phyloP scores from a whole-genome alignment of 2,113 vertebrate genomes.

The Ptilorrhoa leucosticta region DNA sequence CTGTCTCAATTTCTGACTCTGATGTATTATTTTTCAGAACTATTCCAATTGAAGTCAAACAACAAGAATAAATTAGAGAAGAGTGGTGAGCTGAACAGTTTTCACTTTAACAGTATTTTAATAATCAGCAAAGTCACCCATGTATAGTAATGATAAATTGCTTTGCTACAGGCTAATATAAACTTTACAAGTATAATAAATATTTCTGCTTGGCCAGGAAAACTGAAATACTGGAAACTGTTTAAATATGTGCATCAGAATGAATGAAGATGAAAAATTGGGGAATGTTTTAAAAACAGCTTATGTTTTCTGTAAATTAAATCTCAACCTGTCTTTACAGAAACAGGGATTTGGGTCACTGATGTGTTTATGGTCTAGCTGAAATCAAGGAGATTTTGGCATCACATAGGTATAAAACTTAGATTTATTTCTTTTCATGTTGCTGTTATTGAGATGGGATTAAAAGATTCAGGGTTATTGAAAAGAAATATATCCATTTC shows the following conservation, averaged over 20 bases:
- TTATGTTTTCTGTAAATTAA: background rate
- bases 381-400: background rate
- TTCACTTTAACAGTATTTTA: slow-evolving; percentile 54
- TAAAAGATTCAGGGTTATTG: background rate
- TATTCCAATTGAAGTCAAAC: background rate
- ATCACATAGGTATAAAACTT: background rate
- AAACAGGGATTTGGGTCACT: background rate
- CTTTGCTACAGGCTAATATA: slow-evolving; percentile 62
- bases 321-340: background rate
- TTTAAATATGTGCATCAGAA: slow-evolving; percentile 42
- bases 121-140: slow-evolving; percentile 67
- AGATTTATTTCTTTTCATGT: background rate
- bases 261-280: slow-evolving; percentile 3
- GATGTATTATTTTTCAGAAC: background rate
- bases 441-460: background rate
- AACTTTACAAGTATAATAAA: slow-evolving; percentile 68
- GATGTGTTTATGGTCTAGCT: background rate
- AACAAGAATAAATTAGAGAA: slow-evolving; percentile 43
- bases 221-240: slow-evolving; percentile 27
- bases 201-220: slow-evolving; percentile 50
- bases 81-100: background rate
- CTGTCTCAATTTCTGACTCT: background rate
- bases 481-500: background rate
- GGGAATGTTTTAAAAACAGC: background rate
- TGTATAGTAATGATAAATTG: slow-evolving; percentile 67